A percentile compares a stretch with the other conserved stretches of the same genome.
Conservation (phyloP, 2,113 vertebrate genomes). For the Ctenomys sociabilis region DNA sequence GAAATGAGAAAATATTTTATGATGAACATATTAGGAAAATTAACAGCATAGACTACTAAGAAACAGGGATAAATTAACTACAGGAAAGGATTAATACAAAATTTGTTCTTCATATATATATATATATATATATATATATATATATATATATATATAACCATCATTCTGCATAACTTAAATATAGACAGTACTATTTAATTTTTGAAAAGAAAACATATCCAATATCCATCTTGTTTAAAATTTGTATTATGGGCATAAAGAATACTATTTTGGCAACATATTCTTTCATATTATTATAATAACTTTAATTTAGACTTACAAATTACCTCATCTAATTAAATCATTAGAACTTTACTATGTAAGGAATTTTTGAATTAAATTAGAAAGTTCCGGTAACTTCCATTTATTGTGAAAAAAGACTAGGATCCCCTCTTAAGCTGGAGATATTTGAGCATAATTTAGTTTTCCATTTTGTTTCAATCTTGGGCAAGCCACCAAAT, state of each 20-base stretch:
- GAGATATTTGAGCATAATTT: constrained; percentile 8
- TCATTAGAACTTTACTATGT: not conserved
- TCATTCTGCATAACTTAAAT: not conserved
- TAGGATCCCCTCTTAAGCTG: not conserved
- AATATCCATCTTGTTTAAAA: not conserved
- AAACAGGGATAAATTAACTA: not conserved
- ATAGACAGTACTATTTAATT: not conserved
- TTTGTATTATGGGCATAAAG: not conserved
- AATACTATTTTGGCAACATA: not conserved
- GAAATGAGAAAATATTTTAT: not conserved
- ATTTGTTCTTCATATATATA: too few relatives aligned
- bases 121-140: too few relatives aligned
- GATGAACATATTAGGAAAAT: not conserved
- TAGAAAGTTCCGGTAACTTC: constrained; percentile 39
- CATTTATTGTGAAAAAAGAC: not conserved
- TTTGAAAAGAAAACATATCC: not conserved
- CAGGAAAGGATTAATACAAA: not conserved
- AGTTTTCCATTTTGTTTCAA: not conserved
- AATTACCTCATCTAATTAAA: constrained; percentile 22
- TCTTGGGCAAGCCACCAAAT: not conserved
- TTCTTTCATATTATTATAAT: not conserved
- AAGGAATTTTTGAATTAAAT: constrained; percentile 45
- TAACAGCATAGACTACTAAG: not conserved
- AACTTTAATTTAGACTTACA: not conserved
- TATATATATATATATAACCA: too few relatives aligned